phyloP scores from a whole-genome alignment of 2,888 invertebrate species.

The Hipparchia semele region DNA sequence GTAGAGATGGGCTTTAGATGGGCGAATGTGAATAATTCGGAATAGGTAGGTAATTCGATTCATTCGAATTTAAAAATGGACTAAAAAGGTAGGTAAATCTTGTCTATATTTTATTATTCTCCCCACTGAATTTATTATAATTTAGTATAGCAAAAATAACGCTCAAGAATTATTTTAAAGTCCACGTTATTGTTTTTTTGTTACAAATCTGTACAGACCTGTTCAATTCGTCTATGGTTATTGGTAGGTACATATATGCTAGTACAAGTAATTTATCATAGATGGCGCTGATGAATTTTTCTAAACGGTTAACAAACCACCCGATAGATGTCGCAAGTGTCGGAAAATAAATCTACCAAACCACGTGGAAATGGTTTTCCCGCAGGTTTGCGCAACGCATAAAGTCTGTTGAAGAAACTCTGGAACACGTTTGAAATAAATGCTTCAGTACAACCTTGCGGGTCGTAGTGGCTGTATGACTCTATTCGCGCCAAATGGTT shows the following conservation, averaged over 20 bases:
- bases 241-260: neutral
- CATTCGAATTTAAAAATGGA: no score
- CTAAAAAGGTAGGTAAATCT: no score
- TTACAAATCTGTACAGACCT: no score
- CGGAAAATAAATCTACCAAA: conserved; percentile 46
- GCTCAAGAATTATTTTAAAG: no score
- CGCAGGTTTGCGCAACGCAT: conserved; percentile 70
- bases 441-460: conserved; percentile 68
- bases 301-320: conserved; percentile 34
- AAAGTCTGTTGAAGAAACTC: conserved; percentile 62
- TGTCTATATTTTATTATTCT: no score
- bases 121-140: no score
- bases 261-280: conserved; percentile 18
- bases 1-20: neutral
- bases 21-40: no score
- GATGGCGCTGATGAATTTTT: conserved; percentile 42
- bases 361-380: conserved; percentile 67
- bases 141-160: no score
- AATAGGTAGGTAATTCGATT: no score
- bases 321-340: conserved; percentile 53
- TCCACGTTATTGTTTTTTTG: no score
- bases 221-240: neutral
- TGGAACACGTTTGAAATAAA: conserved; percentile 56
- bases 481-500: conserved; percentile 34
- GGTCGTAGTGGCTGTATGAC: conserved; percentile 55